Evolutionary conservation across 23 tunicate species (phyloP).

Genomic region (Halocynthia roretzi): DNA sequence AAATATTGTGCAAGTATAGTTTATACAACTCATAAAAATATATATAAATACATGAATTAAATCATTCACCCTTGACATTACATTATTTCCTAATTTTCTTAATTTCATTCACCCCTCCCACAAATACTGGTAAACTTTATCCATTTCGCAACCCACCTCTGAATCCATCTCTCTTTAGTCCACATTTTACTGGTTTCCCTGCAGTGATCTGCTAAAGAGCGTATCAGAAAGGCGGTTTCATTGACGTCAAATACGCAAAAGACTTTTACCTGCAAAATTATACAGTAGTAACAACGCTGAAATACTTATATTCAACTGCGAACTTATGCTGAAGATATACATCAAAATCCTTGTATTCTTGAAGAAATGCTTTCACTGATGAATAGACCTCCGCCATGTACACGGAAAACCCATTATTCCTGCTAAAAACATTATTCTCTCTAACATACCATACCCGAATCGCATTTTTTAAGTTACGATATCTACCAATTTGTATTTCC

Average conservation of each 20-base stretch:
- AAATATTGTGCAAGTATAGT: no score
- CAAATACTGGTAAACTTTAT: no score
- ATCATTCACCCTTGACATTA: no score
- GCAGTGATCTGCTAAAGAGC: neutral
- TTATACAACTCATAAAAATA: no score
- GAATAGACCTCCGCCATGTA: neutral
- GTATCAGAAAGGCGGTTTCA: neutral
- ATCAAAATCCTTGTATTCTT: neutral
- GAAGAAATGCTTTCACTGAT: neutral
- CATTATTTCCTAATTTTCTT: no score
- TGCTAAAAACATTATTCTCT: neutral
- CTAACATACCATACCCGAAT: no score
- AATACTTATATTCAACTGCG: neutral
- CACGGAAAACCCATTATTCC: neutral
- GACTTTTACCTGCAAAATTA: neutral
- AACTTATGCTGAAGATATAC: neutral
- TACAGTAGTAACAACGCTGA: neutral
- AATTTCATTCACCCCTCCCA: no score
- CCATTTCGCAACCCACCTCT: no score
- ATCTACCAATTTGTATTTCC: neutral
- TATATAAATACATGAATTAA: no score
- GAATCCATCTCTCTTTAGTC: no score
- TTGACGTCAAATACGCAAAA: constrained; percentile 1
- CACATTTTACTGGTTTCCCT: no score
- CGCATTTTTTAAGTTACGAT: no score